Evolutionary conservation across 2,113 vertebrate species (phyloP), one percentile per base, ranked within the genome.

Genomic region (Saguinus imperator): DNA sequence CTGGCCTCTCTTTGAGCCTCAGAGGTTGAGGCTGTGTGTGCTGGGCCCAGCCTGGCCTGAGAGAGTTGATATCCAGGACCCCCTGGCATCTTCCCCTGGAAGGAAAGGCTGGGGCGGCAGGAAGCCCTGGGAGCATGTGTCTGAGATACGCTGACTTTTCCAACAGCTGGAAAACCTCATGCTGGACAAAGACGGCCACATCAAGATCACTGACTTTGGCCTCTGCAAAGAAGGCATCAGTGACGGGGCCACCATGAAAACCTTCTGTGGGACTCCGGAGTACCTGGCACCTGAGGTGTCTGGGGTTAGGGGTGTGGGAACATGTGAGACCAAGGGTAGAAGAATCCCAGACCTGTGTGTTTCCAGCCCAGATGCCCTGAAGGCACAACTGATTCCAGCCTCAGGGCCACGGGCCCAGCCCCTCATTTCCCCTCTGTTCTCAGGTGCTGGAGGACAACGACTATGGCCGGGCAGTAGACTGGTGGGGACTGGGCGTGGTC

Each of bases 141-240:
- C 9, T 40, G 79, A 75, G 20, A 91, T 7, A 3, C 0, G 0
- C 1, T 21, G 81, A 1, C n/a, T 85, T 89, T 66, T 5, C 43
- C 40, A 43, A 1, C 95, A 99, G 99, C 98, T 99, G 99, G 99
- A 99, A 96, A 99, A 99, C 92, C 99, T 99, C 66, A 99, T 99
- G 99, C 98, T 99, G 99, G 99, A 99, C 95, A 99, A 99, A 97
- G 99, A 99, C 0, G 99, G 99, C 5, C 99, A 99, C 98, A 99
- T 99, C 97, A 99, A 99, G 97, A 99, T 99, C 98, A 99, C 99
- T 0, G 99, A 99, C 96, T 99, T 99, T 0, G 99, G 99, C 29
- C 98, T 99, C 32, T 99, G 99, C 97, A 99, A 99, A 87, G 99
- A 99, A 85, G 99, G 99, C 35, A 99, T 99, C 98, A 99, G 99